These are phyloP conservation scores for Coptodon rendalli DNA, from an alignment of 2,113 vertebrate species.

Conservation along the genomic window DNA sequence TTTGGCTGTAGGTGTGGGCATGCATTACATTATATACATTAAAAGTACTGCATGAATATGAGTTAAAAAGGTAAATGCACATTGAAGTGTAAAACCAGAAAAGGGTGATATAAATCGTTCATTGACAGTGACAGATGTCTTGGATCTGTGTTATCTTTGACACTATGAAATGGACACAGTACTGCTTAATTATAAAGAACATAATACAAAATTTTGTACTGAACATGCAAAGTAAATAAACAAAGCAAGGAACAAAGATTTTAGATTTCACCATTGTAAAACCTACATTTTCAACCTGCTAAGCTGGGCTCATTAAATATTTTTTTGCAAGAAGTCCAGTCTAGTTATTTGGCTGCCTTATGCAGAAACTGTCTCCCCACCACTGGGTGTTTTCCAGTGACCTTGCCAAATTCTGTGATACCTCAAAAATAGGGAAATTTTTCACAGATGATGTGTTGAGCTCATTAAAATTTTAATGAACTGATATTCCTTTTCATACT, in stretches of 20 bases:
- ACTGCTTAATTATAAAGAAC: not conserved
- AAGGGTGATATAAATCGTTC: not conserved
- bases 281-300: not conserved
- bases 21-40: not conserved
- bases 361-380: not conserved
- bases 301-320: not conserved
- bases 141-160: not conserved
- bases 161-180: not conserved
- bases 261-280: not conserved
- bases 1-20: not conserved
- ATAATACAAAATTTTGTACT: not conserved
- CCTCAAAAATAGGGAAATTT: not conserved
- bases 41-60: not conserved
- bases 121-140: not conserved
- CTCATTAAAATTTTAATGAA: not conserved
- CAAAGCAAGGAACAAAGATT: not conserved
- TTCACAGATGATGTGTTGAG: not conserved
- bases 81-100: not conserved
- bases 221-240: not conserved
- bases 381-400: not conserved
- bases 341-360: not conserved
- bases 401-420: not conserved
- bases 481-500: not conserved
- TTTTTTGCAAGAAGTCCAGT: not conserved
- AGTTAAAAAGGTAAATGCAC: not conserved